phyloP scores from a whole-genome alignment of 1,140 invertebrate genomes.

The Galleria mellonella region DNA sequence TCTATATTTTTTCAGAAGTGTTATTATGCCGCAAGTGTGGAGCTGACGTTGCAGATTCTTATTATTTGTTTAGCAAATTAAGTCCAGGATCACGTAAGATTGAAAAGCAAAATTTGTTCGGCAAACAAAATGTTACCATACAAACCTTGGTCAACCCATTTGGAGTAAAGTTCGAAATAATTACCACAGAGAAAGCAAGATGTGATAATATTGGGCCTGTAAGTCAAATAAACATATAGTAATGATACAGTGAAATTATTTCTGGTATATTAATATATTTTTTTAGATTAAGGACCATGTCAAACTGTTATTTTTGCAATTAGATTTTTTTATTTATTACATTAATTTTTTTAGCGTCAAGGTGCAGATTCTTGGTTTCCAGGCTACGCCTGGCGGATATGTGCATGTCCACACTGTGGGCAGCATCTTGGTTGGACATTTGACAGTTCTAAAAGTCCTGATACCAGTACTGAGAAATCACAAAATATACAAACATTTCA shows the following conservation, averaged over 20 bases:
- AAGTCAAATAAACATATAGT: constrained; percentile 15
- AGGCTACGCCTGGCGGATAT: constrained; percentile 65
- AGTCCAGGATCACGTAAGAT: constrained; percentile 61
- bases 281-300: no score
- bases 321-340: constrained; percentile 1
- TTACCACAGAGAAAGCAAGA: constrained; percentile 66
- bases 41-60: constrained; percentile 67
- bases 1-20: constrained; percentile 48
- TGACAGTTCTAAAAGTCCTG: constrained; percentile 31
- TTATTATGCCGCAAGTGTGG: constrained; percentile 73
- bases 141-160: constrained; percentile 72
- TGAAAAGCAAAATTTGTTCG: constrained; percentile 69
- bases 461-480: constrained; percentile 14
- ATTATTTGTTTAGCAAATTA: constrained; percentile 63
- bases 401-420: constrained; percentile 64
- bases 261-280: no score
- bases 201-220: constrained; percentile 66
- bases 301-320: no score
- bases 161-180: constrained; percentile 67
- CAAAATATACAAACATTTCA: constrained; percentile 47
- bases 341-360: constrained; percentile 38
- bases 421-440: constrained; percentile 72
- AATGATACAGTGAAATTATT: no score
- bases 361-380: constrained; percentile 71
- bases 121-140: constrained; percentile 61